Conservation (phyloP, 2,888 invertebrate genomes). For the Kryphioiulus occultus region DNA sequence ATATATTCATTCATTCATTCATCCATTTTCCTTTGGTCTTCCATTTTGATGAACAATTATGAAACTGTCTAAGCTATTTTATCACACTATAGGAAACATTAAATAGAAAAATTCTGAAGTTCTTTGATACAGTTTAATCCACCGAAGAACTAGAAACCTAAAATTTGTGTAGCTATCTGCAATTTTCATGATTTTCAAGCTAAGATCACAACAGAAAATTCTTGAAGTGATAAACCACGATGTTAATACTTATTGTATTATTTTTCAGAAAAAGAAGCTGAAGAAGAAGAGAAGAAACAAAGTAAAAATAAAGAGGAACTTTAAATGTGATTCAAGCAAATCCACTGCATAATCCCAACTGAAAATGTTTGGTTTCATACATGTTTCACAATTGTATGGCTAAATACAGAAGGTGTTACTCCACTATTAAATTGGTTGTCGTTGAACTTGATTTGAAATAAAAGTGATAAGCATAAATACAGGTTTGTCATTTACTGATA, state of each 20-base stretch:
- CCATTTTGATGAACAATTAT: too few species aligned
- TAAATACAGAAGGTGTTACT: not conserved
- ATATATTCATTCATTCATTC: too few species aligned
- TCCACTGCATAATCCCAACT: not conserved
- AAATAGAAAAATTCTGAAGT: not conserved
- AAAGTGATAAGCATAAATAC: not conserved
- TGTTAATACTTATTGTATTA: not conserved
- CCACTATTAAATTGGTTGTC: not conserved
- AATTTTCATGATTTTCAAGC: not conserved
- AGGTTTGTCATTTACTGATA: not conserved
- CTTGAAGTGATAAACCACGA: not conserved
- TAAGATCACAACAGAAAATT: not conserved
- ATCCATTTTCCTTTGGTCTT: too few species aligned
- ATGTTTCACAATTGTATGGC: not conserved
- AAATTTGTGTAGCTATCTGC: not conserved
- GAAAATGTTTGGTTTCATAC: not conserved
- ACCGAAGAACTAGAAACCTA: not conserved
- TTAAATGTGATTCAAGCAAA: not conserved
- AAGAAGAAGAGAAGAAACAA: conserved; percentile 28
- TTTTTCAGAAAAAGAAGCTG: conserved; percentile 31
- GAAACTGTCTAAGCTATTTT: too few species aligned
- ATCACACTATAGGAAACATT: not conserved
- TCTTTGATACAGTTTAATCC: not conserved
- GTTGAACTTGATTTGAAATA: not conserved
- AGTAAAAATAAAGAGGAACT: conserved; percentile 47